phyloP scores from a whole-genome alignment of 2,797 vertebrate genomes.

The Odontamblyopus lacepedii region DNA sequence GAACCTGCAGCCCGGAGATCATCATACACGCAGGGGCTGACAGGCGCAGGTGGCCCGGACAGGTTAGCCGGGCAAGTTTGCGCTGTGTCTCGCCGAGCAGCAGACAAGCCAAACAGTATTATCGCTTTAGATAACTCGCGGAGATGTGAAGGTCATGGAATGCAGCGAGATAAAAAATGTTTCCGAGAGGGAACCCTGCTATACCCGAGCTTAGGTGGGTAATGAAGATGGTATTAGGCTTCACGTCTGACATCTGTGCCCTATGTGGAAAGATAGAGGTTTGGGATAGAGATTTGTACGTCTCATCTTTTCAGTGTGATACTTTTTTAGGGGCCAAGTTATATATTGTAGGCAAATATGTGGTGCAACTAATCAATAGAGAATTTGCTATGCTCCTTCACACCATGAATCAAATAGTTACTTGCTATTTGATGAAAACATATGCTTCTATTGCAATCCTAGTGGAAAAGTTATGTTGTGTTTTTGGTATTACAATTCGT shows the following conservation, averaged over 20 bases:
- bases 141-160: constrained; percentile 57
- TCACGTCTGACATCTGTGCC: constrained; percentile 52
- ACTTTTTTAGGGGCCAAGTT: constrained; percentile 19
- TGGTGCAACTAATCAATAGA: neutral
- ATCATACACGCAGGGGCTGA: constrained; percentile 48
- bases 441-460: too few species aligned
- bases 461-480: too few species aligned
- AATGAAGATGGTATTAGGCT: constrained; percentile 36
- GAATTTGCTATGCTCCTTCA: too few species aligned
- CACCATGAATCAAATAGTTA: neutral
- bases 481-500: too few species aligned
- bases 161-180: constrained; percentile 45
- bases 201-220: constrained; percentile 36
- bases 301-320: constrained; percentile 6
- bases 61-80: constrained; percentile 60
- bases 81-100: constrained; percentile 55
- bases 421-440: neutral
- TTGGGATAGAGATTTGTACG: constrained; percentile 42
- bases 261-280: constrained; percentile 40
- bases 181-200: constrained; percentile 31
- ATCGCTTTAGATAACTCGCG: constrained; percentile 49
- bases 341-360: constrained; percentile 23
- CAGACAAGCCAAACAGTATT: constrained; percentile 59
- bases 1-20: constrained; percentile 68
- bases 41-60: constrained; percentile 50